phyloP scores from a whole-genome alignment of 2,888 invertebrate genomes.

The Pyralis farinalis region DNA sequence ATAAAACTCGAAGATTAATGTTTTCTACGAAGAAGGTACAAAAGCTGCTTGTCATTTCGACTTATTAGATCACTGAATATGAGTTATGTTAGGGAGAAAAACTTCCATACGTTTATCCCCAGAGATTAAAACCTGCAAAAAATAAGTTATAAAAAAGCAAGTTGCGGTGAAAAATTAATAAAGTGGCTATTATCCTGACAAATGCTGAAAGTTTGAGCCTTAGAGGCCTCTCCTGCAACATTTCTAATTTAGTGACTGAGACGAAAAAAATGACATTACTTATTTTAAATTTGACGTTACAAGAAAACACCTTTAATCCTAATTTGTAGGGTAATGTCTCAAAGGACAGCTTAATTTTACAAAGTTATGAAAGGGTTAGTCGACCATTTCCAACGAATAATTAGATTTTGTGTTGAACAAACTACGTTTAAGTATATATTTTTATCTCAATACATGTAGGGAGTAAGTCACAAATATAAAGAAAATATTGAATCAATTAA shows the following conservation, averaged over 20 bases:
- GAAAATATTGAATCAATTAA: no score
- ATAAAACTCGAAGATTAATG: background rate
- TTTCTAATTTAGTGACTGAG: constrained; percentile 10
- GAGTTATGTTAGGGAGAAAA: background rate
- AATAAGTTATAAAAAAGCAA: constrained; percentile 7
- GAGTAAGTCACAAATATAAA: no score
- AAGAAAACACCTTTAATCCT: background rate
- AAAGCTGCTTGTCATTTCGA: background rate
- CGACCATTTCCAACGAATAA: background rate
- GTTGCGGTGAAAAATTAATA: constrained; percentile 9
- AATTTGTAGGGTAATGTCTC: background rate
- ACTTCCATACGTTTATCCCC: constrained; percentile 1
- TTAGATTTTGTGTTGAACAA: no score
- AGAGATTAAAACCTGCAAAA: constrained; percentile 7
- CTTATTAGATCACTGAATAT: background rate
- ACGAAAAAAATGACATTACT: no score
- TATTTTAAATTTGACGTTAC: constrained; percentile 6
- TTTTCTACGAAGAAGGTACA: background rate
- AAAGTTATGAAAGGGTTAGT: background rate
- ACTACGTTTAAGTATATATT: no score
- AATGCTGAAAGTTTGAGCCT: constrained; percentile 23
- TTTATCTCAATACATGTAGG: no score
- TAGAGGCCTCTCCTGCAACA: constrained; percentile 1
- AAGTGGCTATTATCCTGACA: constrained; percentile 16
- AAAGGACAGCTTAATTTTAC: background rate